Conservation (phyloP, 2,797 vertebrate genomes). For the Paratrypauchen microcephalus region DNA sequence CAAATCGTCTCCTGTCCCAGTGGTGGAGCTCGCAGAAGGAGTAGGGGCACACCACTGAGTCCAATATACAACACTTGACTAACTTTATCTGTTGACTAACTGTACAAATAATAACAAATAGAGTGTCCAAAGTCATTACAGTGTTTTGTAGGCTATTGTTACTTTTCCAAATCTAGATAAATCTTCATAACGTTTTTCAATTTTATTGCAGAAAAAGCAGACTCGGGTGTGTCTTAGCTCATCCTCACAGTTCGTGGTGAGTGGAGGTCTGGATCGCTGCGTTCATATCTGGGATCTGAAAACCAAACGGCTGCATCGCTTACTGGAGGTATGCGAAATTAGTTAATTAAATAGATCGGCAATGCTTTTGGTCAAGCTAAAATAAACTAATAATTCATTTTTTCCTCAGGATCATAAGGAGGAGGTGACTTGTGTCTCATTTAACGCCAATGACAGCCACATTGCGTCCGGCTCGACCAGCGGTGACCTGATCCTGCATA, state of each 20-base stretch:
- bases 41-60: slow-evolving; percentile 74
- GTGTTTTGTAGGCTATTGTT: background rate
- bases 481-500: slow-evolving; percentile 93
- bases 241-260: slow-evolving; percentile 86
- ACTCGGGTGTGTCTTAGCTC: slow-evolving; percentile 89
- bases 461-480: slow-evolving; percentile 92
- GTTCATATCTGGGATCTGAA: slow-evolving; percentile 98
- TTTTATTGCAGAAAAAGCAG: slow-evolving; percentile 85
- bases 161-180: background rate
- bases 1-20: slow-evolving; percentile 84
- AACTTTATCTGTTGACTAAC: no score
- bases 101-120: no score
- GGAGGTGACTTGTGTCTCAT: slow-evolving; percentile 90
- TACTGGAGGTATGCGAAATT: slow-evolving; percentile 81
- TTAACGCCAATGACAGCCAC: slow-evolving; percentile 90
- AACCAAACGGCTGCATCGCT: slow-evolving; percentile 86
- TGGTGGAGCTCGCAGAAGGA: slow-evolving; percentile 91
- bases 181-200: background rate
- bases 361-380: background rate
- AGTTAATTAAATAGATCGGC: background rate
- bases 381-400: background rate
- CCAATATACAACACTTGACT: background rate
- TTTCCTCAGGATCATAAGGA: slow-evolving; percentile 88
- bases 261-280: slow-evolving; percentile 88
- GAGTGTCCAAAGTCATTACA: no score